Evolutionary conservation across 2,888 invertebrate species (phyloP), one percentile per base, ranked within the genome.

Genomic region (Schizotus pectinicornis): DNA sequence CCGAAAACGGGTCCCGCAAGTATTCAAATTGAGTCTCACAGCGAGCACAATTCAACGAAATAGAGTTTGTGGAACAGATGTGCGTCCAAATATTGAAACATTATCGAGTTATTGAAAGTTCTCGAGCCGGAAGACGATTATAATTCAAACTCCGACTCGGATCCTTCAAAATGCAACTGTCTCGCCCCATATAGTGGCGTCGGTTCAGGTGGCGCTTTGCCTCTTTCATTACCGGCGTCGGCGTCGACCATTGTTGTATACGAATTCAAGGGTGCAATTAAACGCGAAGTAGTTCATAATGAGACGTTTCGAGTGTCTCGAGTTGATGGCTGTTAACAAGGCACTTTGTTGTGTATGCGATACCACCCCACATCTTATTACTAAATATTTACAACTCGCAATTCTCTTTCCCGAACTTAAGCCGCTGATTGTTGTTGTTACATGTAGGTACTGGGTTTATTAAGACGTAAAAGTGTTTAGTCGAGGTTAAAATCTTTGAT

Each of bases 241-340:
- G n/a, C 33, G 9, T 51, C 30, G 8, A 13, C 33, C 45, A 46
- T 39, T 56, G 51, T 56, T 50, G 56, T 45, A 49, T 36, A n/a
- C n/a, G 49, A 49, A 56, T 47, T 56, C 49, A 39, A 56, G 56
- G 34, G 43, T 43, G 32, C 56, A 56, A 56, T 56, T 56, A 56
- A 56, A 56, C 39, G 11, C 32, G 14, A 41, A 42, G 42, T 56
- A 56, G 50, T 50, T 46, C 32, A 32, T 33, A 38, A 53, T 39
- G 41, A 50, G 34, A 48, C 13, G 34, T 48, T 48, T 48, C 54
- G 14, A 49, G 55, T 56, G 36, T 51, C 33, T 34, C 34, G 13
- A 32, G 50, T 54, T 49, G 59, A 59, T 59, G 45, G 54, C 22
- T 49, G 32, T 59, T 59, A 54, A 54, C 54, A 37, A 41, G 46